Base-by-base conservation (phyloP, 2,888 invertebrate species). In the Lacanobia wlatinum region DNA sequence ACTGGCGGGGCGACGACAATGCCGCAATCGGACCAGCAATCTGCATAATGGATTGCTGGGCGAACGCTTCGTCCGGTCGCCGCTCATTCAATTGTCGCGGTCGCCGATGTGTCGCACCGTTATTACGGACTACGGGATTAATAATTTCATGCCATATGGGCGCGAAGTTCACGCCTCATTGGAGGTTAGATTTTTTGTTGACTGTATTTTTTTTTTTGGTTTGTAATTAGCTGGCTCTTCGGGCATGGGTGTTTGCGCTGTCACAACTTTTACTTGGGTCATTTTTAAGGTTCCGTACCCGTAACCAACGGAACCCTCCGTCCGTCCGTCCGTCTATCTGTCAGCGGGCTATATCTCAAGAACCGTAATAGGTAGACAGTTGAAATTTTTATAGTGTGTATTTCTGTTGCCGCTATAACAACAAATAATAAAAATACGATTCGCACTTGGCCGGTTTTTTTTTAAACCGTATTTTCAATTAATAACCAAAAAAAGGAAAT, bases 1-100 rank as follows among this genome's bases (percentile, higher is more conserved):
- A 93, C 92, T 89, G 91, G 90, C 90, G 89, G 89, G 89, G 89
- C 92, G 88, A 89, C 94, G 94, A 95, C 95, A 95, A 95, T 95
- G 95, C 95, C 93, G 94, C 96, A 95, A 95, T 95, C 95, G 95
- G 94, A 88, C 91, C 90, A 91, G 90, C 95, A 95, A 96, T 96
- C 96, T 96, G 94, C 96, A 96, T 96, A 96, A 95, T 95, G 94
- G 96, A 96, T 96, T 95, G 96, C 93, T 94, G 93, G 91, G 89
- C 93, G 94, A 93, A 92, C 94, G 94, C 75, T 77, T 78, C 87
- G 87, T 93, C 94, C 94, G 93, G 93, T 92, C 93, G 92, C 84
- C 89, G 93, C 92, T 95, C 95, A 95, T 95, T 95, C 95, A 95
- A 96, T 96, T 96, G 95, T 92, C 95, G 94, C 91, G 93, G 92